Evolutionary conservation across 1,140 invertebrate genomes (phyloP), one percentile per base, ranked within the genome.

Genomic region (Macrocentrus cingulum): DNA sequence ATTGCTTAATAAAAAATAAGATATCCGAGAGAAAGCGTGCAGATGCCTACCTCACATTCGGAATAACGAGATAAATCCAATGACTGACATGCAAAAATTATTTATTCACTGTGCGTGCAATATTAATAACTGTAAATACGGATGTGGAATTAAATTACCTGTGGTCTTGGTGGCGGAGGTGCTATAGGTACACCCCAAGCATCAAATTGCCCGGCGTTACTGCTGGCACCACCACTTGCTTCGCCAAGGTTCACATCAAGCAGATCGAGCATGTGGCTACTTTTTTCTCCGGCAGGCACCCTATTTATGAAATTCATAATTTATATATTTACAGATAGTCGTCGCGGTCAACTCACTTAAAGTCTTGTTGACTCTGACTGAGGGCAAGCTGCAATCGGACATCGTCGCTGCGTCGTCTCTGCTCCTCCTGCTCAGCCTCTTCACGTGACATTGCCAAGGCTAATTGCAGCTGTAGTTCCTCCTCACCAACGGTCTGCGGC

Each of bases 391-490:
- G 93, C 59, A 98, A 83, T 65, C 95, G 85, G 44, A 98, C 90
- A 75, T 97, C 95, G 76, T 98, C 95, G 66, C 91, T 93, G 60
- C 93, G 87, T 45, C 93, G 84, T 74, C 94, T 88, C 66, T 95
- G 88, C 78, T 98, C 92, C 71, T 98, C 95, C 74, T 97, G 90
- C 70, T 99, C 97, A 20, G 96, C 95, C 82, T 99, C 97, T 79
- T 99, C 97, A 59, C 96, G 88, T 49, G 94, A 97, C 92, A 99
- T 97, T 41, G 97, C 97, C 70, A 99, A 82, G 22, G 97, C 97
- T 66, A 99, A 84, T 81, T 99, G 95, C 56, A 99, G 80, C 77
- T 99, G 97, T 59, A 99, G 82, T 77, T 99, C 97, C 82, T 99
- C 97, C 79, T 99, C 97, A 0, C 96, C 96, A 1, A 91, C 89